Conservation (phyloP, 1,140 invertebrate species). For the Drosophila burlai region DNA sequence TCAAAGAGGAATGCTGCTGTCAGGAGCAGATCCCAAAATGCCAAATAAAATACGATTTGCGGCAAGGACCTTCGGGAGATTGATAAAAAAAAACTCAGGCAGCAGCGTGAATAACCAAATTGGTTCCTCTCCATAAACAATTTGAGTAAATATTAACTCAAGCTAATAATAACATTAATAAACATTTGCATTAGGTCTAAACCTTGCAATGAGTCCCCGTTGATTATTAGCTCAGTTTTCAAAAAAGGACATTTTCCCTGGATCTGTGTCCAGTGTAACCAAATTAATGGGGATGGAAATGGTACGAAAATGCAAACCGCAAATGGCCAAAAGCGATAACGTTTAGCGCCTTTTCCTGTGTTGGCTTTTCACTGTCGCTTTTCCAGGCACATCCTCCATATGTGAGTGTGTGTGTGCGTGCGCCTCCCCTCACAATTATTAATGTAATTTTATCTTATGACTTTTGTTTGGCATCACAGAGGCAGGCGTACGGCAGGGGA, state of each 20-base stretch:
- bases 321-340: slow-evolving; percentile 70
- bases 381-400: background rate
- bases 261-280: background rate
- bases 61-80: slow-evolving; percentile 17
- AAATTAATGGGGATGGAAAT: slow-evolving; percentile 5
- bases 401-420: slow-evolving; percentile 4
- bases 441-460: slow-evolving; percentile 81
- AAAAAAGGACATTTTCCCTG: background rate
- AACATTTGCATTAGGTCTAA: background rate
- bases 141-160: slow-evolving; percentile 3
- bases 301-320: slow-evolving; percentile 19
- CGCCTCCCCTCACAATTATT: slow-evolving; percentile 56
- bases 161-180: background rate
- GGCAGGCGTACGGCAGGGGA: background rate
- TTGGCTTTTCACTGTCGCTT: slow-evolving; percentile 8
- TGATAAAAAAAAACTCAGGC: background rate
- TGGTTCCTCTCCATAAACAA: background rate
- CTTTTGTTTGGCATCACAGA: slow-evolving; percentile 69
- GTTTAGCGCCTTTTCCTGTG: slow-evolving; percentile 59
- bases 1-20: slow-evolving; percentile 10
- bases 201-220: background rate
- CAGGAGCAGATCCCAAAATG: background rate
- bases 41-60: slow-evolving; percentile 25
- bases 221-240: background rate
- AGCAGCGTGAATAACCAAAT: slow-evolving; percentile 3